phyloP scores from a whole-genome alignment of 2,888 invertebrate genomes.

The Tridacna gigas region DNA sequence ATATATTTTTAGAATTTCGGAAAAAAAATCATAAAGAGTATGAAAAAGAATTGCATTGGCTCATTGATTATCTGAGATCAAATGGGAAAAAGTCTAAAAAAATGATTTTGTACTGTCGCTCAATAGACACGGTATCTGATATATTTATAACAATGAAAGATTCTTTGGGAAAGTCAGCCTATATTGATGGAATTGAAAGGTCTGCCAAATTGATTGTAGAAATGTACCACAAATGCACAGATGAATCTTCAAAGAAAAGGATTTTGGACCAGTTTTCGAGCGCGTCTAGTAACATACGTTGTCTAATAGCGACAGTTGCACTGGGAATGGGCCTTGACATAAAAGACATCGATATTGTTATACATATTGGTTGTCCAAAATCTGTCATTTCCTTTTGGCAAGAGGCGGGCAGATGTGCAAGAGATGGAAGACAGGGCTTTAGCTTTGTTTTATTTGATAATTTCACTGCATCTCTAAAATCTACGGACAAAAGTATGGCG shows the following conservation, averaged over 20 bases:
- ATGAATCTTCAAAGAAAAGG: slow-evolving; percentile 53
- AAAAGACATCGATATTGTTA: slow-evolving; percentile 42
- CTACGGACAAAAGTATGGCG: too few species aligned
- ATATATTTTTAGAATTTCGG: slow-evolving; percentile 35
- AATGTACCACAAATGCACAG: slow-evolving; percentile 61
- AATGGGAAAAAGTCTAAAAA: slow-evolving; percentile 42
- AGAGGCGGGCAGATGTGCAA: too few species aligned
- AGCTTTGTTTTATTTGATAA: slow-evolving; percentile 39
- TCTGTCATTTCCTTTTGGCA: slow-evolving; percentile 51
- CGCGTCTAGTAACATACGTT: slow-evolving; percentile 44
- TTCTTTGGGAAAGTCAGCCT: slow-evolving; percentile 39
- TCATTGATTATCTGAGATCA: slow-evolving; percentile 40
- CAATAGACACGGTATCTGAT: slow-evolving; percentile 57
- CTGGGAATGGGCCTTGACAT: slow-evolving; percentile 63
- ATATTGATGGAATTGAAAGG: slow-evolving; percentile 40
- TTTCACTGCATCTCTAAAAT: slow-evolving; percentile 40
- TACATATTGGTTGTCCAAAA: slow-evolving; percentile 54
- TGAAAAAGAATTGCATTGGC: slow-evolving; percentile 28
- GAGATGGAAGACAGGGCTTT: too few species aligned
- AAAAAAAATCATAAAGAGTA: slow-evolving; percentile 22
- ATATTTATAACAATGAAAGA: slow-evolving; percentile 48
- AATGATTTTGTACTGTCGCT: slow-evolving; percentile 54
- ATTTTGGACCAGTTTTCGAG: too few species aligned
- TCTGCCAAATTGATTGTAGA: slow-evolving; percentile 58
- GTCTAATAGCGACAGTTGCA: slow-evolving; percentile 51